Evolutionary conservation across 2,113 vertebrate species (phyloP), one percentile per base, ranked within the genome.

Genomic region (Engystomops pustulosus): DNA sequence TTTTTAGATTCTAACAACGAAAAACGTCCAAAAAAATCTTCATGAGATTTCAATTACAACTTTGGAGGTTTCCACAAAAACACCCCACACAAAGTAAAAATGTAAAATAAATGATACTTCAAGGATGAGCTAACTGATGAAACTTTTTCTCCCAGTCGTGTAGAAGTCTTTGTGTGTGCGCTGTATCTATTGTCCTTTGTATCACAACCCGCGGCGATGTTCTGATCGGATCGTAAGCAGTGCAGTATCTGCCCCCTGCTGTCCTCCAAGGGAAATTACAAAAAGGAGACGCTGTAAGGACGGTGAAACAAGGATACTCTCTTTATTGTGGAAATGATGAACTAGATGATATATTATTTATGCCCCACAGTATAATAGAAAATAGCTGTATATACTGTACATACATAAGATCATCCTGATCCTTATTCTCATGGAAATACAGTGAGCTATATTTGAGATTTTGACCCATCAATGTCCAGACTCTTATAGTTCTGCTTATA

Each of bases 181-280:
- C 38, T 41, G 38, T 41, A 27, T 74, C 70, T 45, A 74, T 74
- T 67, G 71, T 49, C 51, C 75, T 78, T 38, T 41, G 20, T 41
- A 20, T 60, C 32, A 3, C 2, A 58, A 58, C 51, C 51, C 15
- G 51, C 34, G 3, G 15, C 18, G 27, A 32, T 14, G 23, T n/a
- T 58, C n/a, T 17, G 23, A 60, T 1, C 51, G 1, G 20, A 60
- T 58, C 6, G 55, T 58, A 58, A 78, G 53, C 20, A 78, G 34
- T 41, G 75, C 75, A 78, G 55, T 8, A 78, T 78, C 75, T 78
- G 75, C 75, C 75, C 75, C 75, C 75, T 78, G 51, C 75, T 78
- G 75, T 38, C 75, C 23, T 17, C 4, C 5, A 60, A 17, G 12
- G 34, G 75, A 78, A 58, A 58, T 38, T 23, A 78, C 30, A 58